A percentile compares a stretch with the other conserved stretches of the same genome.
phyloP scores from a whole-genome alignment of 2,888 invertebrate genomes.

The Lasioglossum oenotherae region DNA sequence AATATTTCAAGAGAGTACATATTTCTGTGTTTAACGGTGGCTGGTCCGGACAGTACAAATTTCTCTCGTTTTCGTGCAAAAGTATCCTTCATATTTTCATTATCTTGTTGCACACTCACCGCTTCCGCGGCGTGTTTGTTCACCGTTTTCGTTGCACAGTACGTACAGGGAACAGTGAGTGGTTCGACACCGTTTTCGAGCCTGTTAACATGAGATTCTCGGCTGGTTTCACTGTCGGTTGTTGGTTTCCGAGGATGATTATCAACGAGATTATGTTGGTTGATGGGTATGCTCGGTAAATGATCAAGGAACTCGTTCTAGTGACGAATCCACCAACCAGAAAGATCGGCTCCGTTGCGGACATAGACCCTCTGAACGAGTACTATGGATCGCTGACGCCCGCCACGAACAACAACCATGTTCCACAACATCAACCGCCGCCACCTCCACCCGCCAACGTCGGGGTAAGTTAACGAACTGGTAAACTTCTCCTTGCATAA shows the following conservation, averaged over 20 bases:
- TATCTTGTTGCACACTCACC: constrained; percentile 1
- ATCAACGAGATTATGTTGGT: not conserved
- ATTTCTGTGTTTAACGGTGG: constrained; percentile 52
- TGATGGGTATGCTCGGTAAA: not conserved
- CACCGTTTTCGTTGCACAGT: constrained; percentile 19
- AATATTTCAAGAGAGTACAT: not conserved
- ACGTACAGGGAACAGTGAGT: not conserved
- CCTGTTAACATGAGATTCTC: not conserved
- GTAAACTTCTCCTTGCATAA: too few species aligned
- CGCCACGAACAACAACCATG: constrained; percentile 83
- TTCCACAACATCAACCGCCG: constrained; percentile 77
- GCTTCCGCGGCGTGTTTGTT: constrained; percentile 25
- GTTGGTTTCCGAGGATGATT: not conserved
- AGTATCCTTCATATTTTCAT: not conserved
- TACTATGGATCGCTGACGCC: constrained; percentile 90
- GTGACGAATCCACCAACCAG: constrained; percentile 86
- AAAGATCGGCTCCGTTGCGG: constrained; percentile 95
- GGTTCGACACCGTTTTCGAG: not conserved
- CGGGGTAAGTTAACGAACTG: constrained; percentile 73
- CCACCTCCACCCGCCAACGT: constrained; percentile 65
- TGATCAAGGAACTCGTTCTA: constrained; percentile 70
- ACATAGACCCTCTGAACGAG: constrained; percentile 97
- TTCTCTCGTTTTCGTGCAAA: constrained; percentile 9
- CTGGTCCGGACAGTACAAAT: constrained; percentile 21
- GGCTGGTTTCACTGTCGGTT: not conserved